Evolutionary conservation across 2,888 invertebrate genomes (phyloP).

Genomic region (Chouioia cunea): DNA sequence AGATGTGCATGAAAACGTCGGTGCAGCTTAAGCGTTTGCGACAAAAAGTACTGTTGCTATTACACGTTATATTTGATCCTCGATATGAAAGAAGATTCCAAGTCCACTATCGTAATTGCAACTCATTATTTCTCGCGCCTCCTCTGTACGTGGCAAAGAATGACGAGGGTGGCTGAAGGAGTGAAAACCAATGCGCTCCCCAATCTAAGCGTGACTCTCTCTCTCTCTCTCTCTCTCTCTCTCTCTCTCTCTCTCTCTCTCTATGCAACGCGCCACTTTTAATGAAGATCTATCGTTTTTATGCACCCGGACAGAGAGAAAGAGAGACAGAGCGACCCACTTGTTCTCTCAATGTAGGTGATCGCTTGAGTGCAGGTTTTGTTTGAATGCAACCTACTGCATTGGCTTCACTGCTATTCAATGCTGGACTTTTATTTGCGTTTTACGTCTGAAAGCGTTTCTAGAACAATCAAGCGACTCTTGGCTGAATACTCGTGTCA

Average conservation of each 20-base stretch:
- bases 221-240: no score
- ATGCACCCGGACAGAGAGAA: not conserved
- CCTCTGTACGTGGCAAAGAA: constrained; percentile 58
- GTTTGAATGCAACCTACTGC: not conserved
- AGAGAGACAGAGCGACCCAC: constrained; percentile 12
- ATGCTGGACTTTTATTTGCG: not conserved
- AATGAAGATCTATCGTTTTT: constrained; percentile 61
- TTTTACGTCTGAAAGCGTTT: no score
- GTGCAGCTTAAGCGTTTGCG: no score
- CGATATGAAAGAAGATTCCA: constrained; percentile 48
- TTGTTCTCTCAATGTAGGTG: constrained; percentile 25
- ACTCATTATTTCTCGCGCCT: constrained; percentile 50
- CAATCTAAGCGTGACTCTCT: constrained; percentile 58
- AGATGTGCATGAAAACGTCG: no score
- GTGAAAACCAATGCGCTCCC: constrained; percentile 28
- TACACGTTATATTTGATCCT: not conserved
- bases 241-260: constrained; percentile 38
- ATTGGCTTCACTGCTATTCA: not conserved
- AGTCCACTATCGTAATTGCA: constrained; percentile 58
- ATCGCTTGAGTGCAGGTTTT: constrained; percentile 23
- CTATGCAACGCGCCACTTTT: constrained; percentile 56
- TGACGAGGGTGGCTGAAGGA: constrained; percentile 61
- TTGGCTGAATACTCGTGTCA: no score
- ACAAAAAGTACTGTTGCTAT: no score
- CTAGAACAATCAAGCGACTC: no score